phyloP scores from a whole-genome alignment of 2,797 vertebrate species.

The Zalophus californianus region DNA sequence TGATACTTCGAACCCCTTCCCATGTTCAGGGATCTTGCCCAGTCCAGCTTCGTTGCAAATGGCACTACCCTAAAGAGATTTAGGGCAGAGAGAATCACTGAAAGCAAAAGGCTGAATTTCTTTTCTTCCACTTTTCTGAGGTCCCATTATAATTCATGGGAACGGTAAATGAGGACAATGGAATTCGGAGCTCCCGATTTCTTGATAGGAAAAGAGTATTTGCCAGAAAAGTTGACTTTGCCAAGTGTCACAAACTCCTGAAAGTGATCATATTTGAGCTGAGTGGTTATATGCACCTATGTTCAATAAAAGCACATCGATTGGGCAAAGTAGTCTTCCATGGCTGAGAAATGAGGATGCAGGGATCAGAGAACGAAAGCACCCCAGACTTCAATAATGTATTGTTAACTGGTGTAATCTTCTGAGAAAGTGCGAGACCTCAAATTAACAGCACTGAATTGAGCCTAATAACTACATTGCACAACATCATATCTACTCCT shows the following conservation, averaged over 20 bases:
- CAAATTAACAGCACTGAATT: conserved; percentile 86
- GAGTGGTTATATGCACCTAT: conserved; percentile 11
- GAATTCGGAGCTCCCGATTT: not conserved
- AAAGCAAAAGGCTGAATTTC: not conserved
- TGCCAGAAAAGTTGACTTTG: not conserved
- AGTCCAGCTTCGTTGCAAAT: not conserved
- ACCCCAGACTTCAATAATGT: conserved; percentile 78
- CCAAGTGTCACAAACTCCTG: not conserved
- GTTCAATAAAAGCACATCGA: conserved; percentile 66
- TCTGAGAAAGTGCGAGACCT: conserved; percentile 79
- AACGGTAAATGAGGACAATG: not conserved
- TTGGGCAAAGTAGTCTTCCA: conserved; percentile 63
- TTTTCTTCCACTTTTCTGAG: not conserved
- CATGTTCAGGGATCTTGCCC: not conserved
- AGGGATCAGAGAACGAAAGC: conserved; percentile 51
- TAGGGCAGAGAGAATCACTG: not conserved
- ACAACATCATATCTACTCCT: conserved; percentile 71
- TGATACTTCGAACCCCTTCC: not conserved
- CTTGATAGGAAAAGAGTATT: not conserved
- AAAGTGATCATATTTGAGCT: conserved; percentile 44
- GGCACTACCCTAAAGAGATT: not conserved
- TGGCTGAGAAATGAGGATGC: conserved; percentile 54
- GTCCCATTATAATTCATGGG: not conserved
- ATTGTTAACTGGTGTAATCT: conserved; percentile 80
- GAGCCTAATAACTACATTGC: conserved; percentile 84